Evolutionary conservation across 2,797 vertebrate species (phyloP).

Genomic region (Nannoperca australis): DNA sequence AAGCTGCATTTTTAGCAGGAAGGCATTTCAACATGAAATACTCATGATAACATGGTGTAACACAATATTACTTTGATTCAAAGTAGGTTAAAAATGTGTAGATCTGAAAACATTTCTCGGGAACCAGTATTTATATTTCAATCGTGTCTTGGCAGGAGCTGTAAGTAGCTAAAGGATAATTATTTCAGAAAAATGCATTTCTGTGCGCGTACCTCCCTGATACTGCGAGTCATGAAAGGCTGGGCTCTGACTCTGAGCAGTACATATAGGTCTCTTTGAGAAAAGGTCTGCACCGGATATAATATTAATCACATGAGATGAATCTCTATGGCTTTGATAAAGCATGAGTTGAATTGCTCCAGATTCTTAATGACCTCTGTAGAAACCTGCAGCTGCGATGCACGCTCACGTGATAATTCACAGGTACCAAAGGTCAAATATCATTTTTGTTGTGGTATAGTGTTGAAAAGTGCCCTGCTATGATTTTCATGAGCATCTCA

Average conservation of each 20-base stretch:
- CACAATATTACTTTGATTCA: not conserved
- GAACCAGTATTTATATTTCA: conserved; percentile 1
- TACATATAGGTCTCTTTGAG: conserved; percentile 49
- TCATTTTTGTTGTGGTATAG: conserved; percentile 51
- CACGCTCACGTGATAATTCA: conserved; percentile 52
- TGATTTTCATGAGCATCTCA: not conserved
- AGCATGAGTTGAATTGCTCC: conserved; percentile 48
- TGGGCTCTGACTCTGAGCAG: conserved; percentile 30
- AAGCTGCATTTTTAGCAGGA: not conserved
- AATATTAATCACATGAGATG: conserved; percentile 77
- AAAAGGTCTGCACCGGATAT: conserved; percentile 53
- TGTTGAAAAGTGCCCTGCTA: conserved; percentile 3
- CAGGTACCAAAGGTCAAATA: conserved; percentile 56
- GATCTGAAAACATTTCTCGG: conserved; percentile 16
- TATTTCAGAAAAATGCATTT: conserved; percentile 19
- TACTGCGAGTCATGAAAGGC: conserved; percentile 44
- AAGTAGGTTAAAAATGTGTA: not conserved
- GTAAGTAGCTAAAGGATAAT: conserved; percentile 27
- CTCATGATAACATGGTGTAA: not conserved
- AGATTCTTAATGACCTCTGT: conserved; percentile 68
- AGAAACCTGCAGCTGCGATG: conserved; percentile 55
- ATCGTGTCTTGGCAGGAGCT: conserved; percentile 7
- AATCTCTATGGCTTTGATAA: conserved; percentile 66
- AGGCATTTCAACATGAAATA: not conserved
- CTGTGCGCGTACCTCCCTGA: conserved; percentile 17